phyloP scores from a whole-genome alignment of 2,113 vertebrate species.

The zebrafish (Danio rerio) region GRCz12tu NC_133196.1:46445001-46445500 shows the following conservation, averaged over 20 bases:
- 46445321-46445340: not conserved
- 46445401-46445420: not conserved
- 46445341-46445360: not conserved
- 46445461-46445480: too few relatives aligned
- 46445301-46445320: not conserved
- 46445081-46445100: not conserved
- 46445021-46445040: not conserved
- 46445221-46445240: not conserved
- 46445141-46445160: not conserved
- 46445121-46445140: not conserved
- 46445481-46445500: too few relatives aligned
- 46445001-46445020: too few relatives aligned
- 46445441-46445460: too few relatives aligned
- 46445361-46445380: not conserved
- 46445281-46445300: not conserved
- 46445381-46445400: too few relatives aligned
- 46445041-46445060: not conserved
- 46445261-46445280: slow-evolving; percentile 11
- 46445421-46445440: not conserved
- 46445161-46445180: slow-evolving; percentile 4
- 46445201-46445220: not conserved
- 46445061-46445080: not conserved
- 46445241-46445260: not conserved
- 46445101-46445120: not conserved
- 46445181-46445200: not conserved